These are phyloP conservation scores for Prionailurus bengalensis DNA, from an alignment of 2,113 vertebrate species.

Conservation along the genomic window DNA sequence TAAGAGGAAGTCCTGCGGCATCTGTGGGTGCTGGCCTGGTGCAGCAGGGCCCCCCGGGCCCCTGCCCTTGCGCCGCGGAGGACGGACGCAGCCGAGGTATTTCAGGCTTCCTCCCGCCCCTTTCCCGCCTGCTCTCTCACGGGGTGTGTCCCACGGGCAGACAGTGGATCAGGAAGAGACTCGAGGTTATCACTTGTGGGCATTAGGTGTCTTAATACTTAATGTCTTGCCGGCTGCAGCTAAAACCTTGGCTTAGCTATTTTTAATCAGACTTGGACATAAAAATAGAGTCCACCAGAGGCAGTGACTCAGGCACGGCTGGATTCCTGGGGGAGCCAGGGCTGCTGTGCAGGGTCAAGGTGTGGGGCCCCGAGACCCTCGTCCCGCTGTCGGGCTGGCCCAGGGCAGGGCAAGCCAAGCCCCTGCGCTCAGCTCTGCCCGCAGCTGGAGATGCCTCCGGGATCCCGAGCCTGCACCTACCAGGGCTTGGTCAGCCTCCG, in stretches of 20 bases:
- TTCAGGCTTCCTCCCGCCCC: background rate
- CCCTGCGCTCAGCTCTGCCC: background rate
- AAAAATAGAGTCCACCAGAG: constrained; percentile 27
- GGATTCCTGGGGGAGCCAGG: background rate
- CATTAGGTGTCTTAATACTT: constrained; percentile 74
- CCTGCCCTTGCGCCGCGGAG: background rate
- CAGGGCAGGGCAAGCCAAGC: fast-evolving
- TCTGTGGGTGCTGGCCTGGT: too few relatives aligned
- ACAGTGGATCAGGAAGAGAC: background rate
- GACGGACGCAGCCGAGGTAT: background rate
- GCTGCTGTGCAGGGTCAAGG: background rate
- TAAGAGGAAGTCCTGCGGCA: too few relatives aligned
- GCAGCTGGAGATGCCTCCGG: fast-evolving
- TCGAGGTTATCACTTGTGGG: fast-evolving
- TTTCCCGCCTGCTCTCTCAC: background rate
- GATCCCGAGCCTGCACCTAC: background rate
- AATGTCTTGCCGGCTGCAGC: constrained; percentile 67
- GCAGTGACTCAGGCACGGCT: constrained; percentile 54
- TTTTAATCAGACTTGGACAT: constrained; percentile 77
- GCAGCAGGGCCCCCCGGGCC: background rate
- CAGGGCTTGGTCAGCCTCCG: background rate
- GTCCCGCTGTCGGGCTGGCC: background rate
- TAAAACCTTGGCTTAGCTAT: constrained; percentile 87
- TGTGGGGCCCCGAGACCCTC: background rate
- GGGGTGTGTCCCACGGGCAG: background rate